phyloP scores from a whole-genome alignment of 1,140 invertebrate genomes.

The Cotesia chilonis region DNA sequence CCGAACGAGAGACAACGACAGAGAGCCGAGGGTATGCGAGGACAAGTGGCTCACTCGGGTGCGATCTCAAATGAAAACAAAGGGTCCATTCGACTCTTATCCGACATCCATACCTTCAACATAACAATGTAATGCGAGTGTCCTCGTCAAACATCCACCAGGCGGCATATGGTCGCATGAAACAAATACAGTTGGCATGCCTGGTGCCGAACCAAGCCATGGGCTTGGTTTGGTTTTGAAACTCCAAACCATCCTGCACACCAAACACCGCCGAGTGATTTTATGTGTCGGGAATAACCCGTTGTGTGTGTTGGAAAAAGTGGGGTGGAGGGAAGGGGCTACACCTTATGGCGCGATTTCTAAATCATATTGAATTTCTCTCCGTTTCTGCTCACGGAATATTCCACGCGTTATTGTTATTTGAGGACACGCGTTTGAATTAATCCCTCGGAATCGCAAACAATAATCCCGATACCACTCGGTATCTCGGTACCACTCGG shows the following conservation, averaged over 20 bases:
- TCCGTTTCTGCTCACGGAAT: slow-evolving; percentile 17
- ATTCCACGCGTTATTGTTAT: slow-evolving; percentile 25
- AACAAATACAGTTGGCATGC: slow-evolving; percentile 28
- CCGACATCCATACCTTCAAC: neutral
- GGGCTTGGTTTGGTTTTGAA: too few relatives aligned
- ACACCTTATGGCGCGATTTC: slow-evolving; percentile 39
- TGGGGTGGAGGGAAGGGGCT: neutral
- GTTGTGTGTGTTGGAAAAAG: neutral
- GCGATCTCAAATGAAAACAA: slow-evolving; percentile 53
- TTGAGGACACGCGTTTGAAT: slow-evolving; percentile 21
- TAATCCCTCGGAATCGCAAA: slow-evolving; percentile 33
- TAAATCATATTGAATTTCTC: slow-evolving; percentile 40
- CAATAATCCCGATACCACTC: slow-evolving; percentile 4
- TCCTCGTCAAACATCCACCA: slow-evolving; percentile 13
- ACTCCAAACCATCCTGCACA: too few relatives aligned
- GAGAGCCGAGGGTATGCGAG: too few relatives aligned
- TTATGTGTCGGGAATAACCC: too few relatives aligned
- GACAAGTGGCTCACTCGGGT: too few relatives aligned
- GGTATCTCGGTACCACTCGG: slow-evolving; percentile 21
- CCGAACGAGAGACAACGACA: too few relatives aligned
- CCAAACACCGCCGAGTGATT: slow-evolving; percentile 4
- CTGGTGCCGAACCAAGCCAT: too few relatives aligned
- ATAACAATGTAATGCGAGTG: slow-evolving; percentile 22
- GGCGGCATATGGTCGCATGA: slow-evolving; percentile 49
- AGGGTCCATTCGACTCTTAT: slow-evolving; percentile 38